Conservation (phyloP, 2,797 vertebrate genomes). For the Stomatorhinus walkeri region DNA sequence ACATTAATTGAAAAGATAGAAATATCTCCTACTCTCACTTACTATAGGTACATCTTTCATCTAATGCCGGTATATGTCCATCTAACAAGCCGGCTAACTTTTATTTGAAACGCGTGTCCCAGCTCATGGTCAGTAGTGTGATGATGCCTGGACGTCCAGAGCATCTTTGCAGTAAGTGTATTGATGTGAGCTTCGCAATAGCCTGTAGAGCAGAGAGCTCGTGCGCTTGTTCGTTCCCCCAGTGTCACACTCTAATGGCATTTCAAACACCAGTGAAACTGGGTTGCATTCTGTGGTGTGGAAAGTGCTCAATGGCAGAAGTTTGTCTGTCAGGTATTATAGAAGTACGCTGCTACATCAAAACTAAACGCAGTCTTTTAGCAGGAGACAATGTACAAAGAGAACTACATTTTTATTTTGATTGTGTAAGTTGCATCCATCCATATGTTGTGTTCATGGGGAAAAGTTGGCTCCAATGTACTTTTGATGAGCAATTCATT, state of each 20-base stretch:
- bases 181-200: not conserved
- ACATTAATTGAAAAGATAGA: not conserved
- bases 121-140: not conserved
- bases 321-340: not conserved
- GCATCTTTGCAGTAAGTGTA: not conserved
- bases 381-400: not conserved
- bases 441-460: not conserved
- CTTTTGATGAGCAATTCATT: not conserved
- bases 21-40: not conserved
- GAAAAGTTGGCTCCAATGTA: not conserved
- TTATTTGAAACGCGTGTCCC: not conserved
- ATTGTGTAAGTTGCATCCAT: not conserved
- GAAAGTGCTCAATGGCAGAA: not conserved
- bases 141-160: not conserved
- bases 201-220: not conserved
- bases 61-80: not conserved
- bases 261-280: not conserved
- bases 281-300: not conserved
- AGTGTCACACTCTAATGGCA: not conserved
- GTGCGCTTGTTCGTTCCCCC: not conserved
- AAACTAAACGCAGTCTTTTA: not conserved
- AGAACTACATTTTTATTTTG: not conserved
- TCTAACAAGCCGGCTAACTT: not conserved
- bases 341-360: not conserved
- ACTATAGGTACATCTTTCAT: not conserved